Evolutionary conservation across 92 coral and sea anemone genomes (phyloP).

Genomic region (Hydrozoanthus gracilis): DNA sequence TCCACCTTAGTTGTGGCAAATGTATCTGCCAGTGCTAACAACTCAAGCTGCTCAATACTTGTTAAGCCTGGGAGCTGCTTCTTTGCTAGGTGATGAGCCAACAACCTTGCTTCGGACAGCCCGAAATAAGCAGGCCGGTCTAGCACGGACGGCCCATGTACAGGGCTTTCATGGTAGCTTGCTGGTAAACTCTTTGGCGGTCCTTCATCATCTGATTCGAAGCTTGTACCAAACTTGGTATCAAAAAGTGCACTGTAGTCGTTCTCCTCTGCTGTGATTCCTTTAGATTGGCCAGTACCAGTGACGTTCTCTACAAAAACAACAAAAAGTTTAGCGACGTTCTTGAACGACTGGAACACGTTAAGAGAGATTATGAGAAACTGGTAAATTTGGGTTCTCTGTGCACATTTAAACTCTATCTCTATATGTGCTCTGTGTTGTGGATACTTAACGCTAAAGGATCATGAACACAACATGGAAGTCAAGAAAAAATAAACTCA

Average conservation of each 20-base stretch:
- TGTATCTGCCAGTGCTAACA: conserved; percentile 95
- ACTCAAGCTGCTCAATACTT: conserved; percentile 93
- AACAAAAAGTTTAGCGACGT: not conserved
- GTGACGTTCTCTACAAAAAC: conserved; percentile 12
- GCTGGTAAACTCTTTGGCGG: conserved; percentile 40
- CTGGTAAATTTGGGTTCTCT: too few relatives aligned
- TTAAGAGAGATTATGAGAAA: too few relatives aligned
- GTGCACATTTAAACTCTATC: too few relatives aligned
- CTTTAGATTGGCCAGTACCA: conserved; percentile 25
- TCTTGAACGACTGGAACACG: not conserved
- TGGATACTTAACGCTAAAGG: too few relatives aligned
- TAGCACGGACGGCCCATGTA: conserved; percentile 62
- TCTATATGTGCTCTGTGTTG: too few relatives aligned
- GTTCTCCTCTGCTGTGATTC: conserved; percentile 68
- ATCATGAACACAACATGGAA: too few relatives aligned
- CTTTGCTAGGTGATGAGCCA: conserved; percentile 89
- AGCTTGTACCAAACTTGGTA: conserved; percentile 47
- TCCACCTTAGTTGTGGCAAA: conserved; percentile 96
- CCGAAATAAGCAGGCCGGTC: conserved; percentile 90
- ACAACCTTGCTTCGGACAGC: conserved; percentile 88
- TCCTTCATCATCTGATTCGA: conserved; percentile 75
- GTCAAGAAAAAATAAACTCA: too few relatives aligned
- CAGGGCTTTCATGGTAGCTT: conserved; percentile 73
- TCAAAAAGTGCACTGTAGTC: conserved; percentile 97
- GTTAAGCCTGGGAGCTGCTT: conserved; percentile 95